These are phyloP conservation scores for Brienomyrus brachyistius DNA, from an alignment of 2,113 vertebrate genomes.

Conservation along the genomic window DNA sequence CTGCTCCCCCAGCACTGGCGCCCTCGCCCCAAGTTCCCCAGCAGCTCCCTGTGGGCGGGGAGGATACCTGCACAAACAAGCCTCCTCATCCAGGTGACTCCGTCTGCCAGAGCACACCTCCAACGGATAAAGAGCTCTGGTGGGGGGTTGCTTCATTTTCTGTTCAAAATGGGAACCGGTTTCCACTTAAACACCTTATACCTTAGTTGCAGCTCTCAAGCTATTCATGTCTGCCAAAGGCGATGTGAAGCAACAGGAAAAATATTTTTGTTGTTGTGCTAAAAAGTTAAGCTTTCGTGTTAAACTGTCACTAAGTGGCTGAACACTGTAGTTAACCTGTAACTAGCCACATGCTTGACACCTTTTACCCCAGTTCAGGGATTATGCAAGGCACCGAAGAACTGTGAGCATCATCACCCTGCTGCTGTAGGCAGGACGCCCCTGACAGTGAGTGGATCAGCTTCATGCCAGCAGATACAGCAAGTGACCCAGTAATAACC, in stretches of 20 bases:
- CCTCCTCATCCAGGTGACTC: slow-evolving; percentile 21
- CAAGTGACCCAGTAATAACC: not conserved
- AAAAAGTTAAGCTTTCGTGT: not conserved
- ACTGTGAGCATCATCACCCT: not conserved
- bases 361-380: not conserved
- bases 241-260: not conserved
- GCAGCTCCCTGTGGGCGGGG: not conserved
- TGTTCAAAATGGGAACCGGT: not conserved
- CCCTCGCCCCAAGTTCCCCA: slow-evolving; percentile 8
- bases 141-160: not conserved
- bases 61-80: slow-evolving; percentile 29
- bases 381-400: not conserved
- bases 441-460: not conserved
- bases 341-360: not conserved
- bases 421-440: not conserved
- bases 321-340: not conserved
- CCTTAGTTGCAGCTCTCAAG: not conserved
- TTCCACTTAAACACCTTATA: not conserved
- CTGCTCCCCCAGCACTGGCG: not conserved
- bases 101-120: not conserved
- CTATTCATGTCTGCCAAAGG: not conserved
- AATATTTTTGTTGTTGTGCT: not conserved
- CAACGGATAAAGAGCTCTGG: not conserved
- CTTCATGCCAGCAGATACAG: not conserved
- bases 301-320: not conserved